Base-by-base conservation (phyloP, 92 coral and sea anemone genomes). In the Pocillopora meandrina region DNA sequence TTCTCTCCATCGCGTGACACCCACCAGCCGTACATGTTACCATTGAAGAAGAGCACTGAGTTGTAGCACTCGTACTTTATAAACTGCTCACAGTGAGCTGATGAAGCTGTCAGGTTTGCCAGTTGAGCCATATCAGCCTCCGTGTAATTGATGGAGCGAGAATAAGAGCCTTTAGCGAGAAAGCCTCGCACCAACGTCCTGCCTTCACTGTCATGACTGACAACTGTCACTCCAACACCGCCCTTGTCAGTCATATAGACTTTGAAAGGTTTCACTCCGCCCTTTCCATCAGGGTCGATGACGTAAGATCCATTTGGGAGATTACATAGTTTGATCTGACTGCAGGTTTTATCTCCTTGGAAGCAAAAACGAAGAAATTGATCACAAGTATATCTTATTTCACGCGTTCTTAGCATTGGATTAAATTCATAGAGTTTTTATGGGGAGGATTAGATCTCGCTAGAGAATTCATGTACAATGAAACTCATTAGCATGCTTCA, bases 181-280 rank as follows among this genome's bases (percentile, higher is more conserved):
- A 42, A 60, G 1, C 82, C 61, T 0, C 10, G 7, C 7, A 90
- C 83, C n/a, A 5, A 60, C 52, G 62, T 90, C n/a, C 87, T 76
- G 18, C 34, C 65, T 72, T 90, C 90, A 42, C 87, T 81, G 81
- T 90, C 80, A 77, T 90, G 93, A 55, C 88, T 71, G 57, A 90
- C 73, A 34, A 71, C 84, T 17, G 93, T 90, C 90, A 87, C 90
- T 18, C 90, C 90, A 36, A 87, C 73, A 5, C 81, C 75, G 26
- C 75, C 69, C 33, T 82, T 90, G 61, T 87, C 89, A 12, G 81
- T 77, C 93, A 90, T 90, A 65, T 56, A 63, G 42, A 82, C 93
- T 14, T 65, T 58, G 20, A 86, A 82, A 3, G 90, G 68, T 33
- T 61, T n/a, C 31, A 26, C 31, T 26, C 31, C 31, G 31, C 31